Conservation (phyloP, 1,140 invertebrate species). For the Macrocentrus cingulum region DNA sequence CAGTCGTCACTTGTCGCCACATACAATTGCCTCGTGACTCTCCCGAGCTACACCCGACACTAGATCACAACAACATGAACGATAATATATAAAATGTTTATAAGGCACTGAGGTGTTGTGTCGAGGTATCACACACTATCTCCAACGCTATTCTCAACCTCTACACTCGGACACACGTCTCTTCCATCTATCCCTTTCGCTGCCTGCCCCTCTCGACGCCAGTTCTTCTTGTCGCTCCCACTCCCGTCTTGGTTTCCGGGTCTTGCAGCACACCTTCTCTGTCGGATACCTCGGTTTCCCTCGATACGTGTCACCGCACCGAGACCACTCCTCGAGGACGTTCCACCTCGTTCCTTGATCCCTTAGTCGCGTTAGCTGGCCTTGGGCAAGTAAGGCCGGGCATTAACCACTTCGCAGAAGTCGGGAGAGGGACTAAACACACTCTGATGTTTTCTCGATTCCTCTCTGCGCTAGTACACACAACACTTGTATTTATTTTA, state of each 20-base stretch:
- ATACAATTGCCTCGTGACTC: too few relatives aligned
- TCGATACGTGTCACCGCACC: conserved; percentile 21
- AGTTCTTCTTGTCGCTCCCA: conserved; percentile 23
- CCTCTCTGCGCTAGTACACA: not conserved
- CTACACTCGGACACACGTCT: conserved; percentile 18
- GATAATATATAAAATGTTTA: too few relatives aligned
- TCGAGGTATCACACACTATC: not conserved
- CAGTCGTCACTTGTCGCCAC: too few relatives aligned
- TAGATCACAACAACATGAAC: too few relatives aligned
- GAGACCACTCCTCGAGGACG: conserved; percentile 18
- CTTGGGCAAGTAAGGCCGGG: conserved; percentile 26
- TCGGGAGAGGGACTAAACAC: conserved; percentile 7
- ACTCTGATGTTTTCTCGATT: too few relatives aligned
- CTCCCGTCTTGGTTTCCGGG: conserved; percentile 16
- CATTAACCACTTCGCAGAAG: conserved; percentile 31
- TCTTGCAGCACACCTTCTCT: conserved; percentile 19
- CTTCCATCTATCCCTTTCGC: conserved; percentile 22
- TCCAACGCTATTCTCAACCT: conserved; percentile 7
- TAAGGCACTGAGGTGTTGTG: too few relatives aligned
- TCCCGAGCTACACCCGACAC: too few relatives aligned
- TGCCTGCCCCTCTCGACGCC: conserved; percentile 13
- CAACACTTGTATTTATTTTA: not conserved
- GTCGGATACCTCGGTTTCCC: conserved; percentile 9
- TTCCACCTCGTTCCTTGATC: conserved; percentile 16
- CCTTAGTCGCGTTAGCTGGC: conserved; percentile 12